Percentiles rank a stretch among this genome's conserved stretches.
Evolutionary conservation across 2,797 vertebrate species (phyloP).

Genomic region (Sphaeramia orbicularis): DNA sequence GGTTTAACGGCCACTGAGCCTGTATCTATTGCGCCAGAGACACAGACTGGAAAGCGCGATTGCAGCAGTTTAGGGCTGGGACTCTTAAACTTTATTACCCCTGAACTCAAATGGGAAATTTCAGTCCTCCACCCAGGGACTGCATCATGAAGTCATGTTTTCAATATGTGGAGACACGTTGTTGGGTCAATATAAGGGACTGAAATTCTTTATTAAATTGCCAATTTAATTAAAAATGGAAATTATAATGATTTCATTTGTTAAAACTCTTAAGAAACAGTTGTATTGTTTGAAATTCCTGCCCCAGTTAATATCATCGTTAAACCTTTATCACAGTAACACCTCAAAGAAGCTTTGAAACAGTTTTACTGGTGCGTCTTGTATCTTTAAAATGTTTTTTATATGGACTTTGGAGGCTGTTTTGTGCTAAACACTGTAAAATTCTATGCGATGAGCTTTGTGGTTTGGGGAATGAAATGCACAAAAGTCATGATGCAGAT

Average conservation of each 20-base stretch:
- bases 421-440: conserved; percentile 31
- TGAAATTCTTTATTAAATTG: neutral
- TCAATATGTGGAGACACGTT: conserved; percentile 19
- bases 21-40: conserved; percentile 69
- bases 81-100: conserved; percentile 67
- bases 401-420: conserved; percentile 9
- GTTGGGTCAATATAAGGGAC: neutral
- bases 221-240: conserved; percentile 1
- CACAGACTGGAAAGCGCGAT: conserved; percentile 47
- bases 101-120: conserved; percentile 55
- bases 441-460: conserved; percentile 34
- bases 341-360: conserved; percentile 14
- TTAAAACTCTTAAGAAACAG: conserved; percentile 17
- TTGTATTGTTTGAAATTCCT: neutral
- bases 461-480: conserved; percentile 32
- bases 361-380: conserved; percentile 12
- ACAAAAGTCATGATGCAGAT: conserved; percentile 47
- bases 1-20: conserved; percentile 64
- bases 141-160: conserved; percentile 37
- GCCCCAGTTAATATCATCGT: too few relatives aligned
- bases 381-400: conserved; percentile 17
- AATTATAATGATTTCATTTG: conserved; percentile 1
- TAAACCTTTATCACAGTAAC: conserved; percentile 16
- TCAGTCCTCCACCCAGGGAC: conserved; percentile 31
- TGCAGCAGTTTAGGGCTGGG: conserved; percentile 51